Conservation (phyloP, 2,888 invertebrate genomes). For the Hirudinaria manillensis region DNA sequence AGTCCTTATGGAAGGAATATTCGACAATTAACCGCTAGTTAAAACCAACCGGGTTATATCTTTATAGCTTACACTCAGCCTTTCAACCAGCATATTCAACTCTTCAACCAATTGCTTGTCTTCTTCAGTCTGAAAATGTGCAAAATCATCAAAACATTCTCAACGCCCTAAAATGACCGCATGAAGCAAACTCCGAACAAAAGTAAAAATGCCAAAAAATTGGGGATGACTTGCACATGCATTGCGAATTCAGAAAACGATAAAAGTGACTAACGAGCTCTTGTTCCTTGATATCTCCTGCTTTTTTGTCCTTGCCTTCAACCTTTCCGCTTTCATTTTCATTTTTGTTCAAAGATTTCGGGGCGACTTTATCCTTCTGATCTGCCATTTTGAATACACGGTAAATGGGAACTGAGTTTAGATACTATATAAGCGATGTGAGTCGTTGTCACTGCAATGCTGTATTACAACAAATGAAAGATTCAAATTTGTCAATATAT, state of each 20-base stretch:
- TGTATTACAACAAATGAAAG: too few relatives aligned
- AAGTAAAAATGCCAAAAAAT: neutral
- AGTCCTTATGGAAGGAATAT: slow-evolving; percentile 34
- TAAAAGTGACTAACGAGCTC: slow-evolving; percentile 52
- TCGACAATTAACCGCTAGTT: neutral
- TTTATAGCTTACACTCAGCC: slow-evolving; percentile 62
- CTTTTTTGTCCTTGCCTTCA: slow-evolving; percentile 56
- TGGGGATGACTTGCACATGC: slow-evolving; percentile 25
- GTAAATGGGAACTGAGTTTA: slow-evolving; percentile 12
- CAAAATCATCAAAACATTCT: neutral
- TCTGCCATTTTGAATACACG: slow-evolving; percentile 1
- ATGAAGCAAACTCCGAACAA: neutral
- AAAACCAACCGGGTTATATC: neutral
- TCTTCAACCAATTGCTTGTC: slow-evolving; percentile 87
- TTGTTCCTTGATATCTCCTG: slow-evolving; percentile 54
- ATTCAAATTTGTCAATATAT: too few relatives aligned
- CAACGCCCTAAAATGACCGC: neutral
- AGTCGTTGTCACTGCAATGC: too few relatives aligned
- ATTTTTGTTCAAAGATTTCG: slow-evolving; percentile 46
- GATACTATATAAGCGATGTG: too few relatives aligned
- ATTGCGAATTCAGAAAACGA: neutral
- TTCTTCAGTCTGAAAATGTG: slow-evolving; percentile 72
- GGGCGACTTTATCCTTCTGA: slow-evolving; percentile 10
- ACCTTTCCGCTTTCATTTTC: slow-evolving; percentile 50
- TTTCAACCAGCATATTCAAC: slow-evolving; percentile 79